A percentile compares a stretch with the other conserved stretches of the same genome.
These are phyloP conservation scores for Creontiades dilutus DNA, from an alignment of 2,888 invertebrate species.

Conservation along the genomic window DNA sequence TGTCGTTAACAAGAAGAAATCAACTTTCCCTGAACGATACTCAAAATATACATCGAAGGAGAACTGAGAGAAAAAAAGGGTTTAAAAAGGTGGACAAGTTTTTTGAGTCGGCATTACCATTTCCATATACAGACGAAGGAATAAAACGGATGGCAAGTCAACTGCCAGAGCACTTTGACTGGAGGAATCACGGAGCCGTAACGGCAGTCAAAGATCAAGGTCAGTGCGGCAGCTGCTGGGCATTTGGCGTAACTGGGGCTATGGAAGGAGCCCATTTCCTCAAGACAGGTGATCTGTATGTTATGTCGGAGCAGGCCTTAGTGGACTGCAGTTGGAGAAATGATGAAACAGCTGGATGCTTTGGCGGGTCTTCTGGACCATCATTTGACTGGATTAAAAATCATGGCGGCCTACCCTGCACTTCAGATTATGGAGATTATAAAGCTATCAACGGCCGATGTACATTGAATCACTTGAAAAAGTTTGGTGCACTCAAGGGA, in stretches of 20 bases:
- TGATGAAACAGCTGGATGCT: neutral
- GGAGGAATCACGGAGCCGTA: conserved; percentile 89
- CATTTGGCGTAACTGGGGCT: conserved; percentile 97
- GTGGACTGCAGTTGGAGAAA: neutral
- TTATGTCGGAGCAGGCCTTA: conserved; percentile 91
- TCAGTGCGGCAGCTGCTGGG: conserved; percentile 95
- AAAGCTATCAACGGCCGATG: neutral
- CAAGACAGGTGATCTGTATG: conserved; percentile 86
- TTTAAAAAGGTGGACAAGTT: neutral
- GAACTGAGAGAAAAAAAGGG: neutral
- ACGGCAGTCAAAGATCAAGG: conserved; percentile 93
- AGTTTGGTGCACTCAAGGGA: neutral
- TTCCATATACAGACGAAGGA: conserved; percentile 84
- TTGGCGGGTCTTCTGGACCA: neutral
- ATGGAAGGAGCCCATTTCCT: conserved; percentile 96
- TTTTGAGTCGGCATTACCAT: conserved; percentile 83
- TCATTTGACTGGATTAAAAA: neutral
- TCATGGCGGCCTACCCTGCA: neutral
- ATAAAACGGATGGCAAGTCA: conserved; percentile 72
- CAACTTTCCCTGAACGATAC: too few species aligned
- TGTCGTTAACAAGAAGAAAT: neutral
- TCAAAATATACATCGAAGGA: too few species aligned
- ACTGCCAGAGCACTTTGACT: conserved; percentile 89
- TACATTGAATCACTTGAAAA: neutral
- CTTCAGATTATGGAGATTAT: conserved; percentile 6